phyloP scores from a whole-genome alignment of 2,113 vertebrate species.

The Oreochromis tanganicae region DNA sequence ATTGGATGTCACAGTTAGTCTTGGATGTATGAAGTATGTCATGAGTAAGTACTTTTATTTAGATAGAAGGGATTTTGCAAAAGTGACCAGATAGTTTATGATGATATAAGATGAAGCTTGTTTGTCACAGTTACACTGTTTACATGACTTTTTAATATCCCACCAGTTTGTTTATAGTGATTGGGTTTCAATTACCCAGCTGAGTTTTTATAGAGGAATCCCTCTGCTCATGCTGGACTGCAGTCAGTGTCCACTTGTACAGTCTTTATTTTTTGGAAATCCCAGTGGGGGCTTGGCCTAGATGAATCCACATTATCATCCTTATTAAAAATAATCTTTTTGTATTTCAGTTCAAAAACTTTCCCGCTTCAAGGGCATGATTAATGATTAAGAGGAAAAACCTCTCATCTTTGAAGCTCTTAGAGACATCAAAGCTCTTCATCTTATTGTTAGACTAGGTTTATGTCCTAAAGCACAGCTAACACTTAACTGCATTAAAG shows the following conservation, averaged over 20 bases:
- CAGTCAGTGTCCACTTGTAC: slow-evolving; percentile 1
- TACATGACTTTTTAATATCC: slow-evolving; percentile 8
- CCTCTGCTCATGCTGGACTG: slow-evolving; percentile 20
- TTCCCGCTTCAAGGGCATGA: slow-evolving; percentile 52
- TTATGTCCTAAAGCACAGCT: slow-evolving; percentile 9
- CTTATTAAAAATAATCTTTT: slow-evolving; percentile 29
- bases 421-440: slow-evolving; percentile 50
- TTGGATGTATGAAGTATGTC: not conserved
- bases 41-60: slow-evolving; percentile 12
- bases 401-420: slow-evolving; percentile 47
- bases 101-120: not conserved
- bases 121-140: slow-evolving; percentile 11
- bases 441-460: slow-evolving; percentile 48
- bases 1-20: slow-evolving; percentile 7
- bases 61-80: not conserved
- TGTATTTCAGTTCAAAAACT: slow-evolving; percentile 39
- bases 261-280: slow-evolving; percentile 25
- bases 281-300: slow-evolving; percentile 39
- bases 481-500: slow-evolving; percentile 1
- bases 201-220: not conserved
- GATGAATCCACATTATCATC: slow-evolving; percentile 42
- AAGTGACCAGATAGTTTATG: not conserved
- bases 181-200: slow-evolving; percentile 1
- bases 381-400: slow-evolving; percentile 65
- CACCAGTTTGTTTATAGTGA: slow-evolving; percentile 7